Evolutionary conservation across 2,888 invertebrate species (phyloP).

Genomic region (Cerastoderma edule): DNA sequence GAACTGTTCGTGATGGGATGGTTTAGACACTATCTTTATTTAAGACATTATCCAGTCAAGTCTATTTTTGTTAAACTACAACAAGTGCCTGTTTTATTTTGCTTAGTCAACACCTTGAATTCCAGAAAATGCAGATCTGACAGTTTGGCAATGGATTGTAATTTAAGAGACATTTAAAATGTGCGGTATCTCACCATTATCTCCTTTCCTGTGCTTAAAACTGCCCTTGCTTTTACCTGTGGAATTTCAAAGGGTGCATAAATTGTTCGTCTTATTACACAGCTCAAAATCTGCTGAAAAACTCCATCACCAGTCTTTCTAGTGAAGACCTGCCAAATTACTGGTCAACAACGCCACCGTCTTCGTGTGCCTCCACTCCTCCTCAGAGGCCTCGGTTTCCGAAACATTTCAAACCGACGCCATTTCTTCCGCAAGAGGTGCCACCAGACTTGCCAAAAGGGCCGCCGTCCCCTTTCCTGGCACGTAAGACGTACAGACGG

Average conservation of each 20-base stretch:
- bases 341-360: conserved; percentile 41
- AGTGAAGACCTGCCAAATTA: conserved; percentile 36
- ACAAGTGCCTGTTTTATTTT: no score
- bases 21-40: no score
- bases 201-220: not conserved
- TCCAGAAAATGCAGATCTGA: conserved; percentile 29
- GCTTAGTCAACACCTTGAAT: no score
- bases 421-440: conserved; percentile 41
- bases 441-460: conserved; percentile 27
- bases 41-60: no score
- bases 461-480: not conserved
- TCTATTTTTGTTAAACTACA: no score
- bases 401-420: conserved; percentile 56
- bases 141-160: conserved; percentile 9
- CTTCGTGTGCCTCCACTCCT: conserved; percentile 57
- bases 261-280: conserved; percentile 13
- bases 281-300: conserved; percentile 27
- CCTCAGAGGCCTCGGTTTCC: conserved; percentile 56
- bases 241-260: conserved; percentile 4
- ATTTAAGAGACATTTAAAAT: conserved; percentile 11
- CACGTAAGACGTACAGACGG: not conserved
- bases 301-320: conserved; percentile 25
- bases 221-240: conserved; percentile 15
- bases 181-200: conserved; percentile 12
- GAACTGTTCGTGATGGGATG: no score